Conservation (phyloP, 1,140 invertebrate genomes). For the Drosophila erecta region DNA sequence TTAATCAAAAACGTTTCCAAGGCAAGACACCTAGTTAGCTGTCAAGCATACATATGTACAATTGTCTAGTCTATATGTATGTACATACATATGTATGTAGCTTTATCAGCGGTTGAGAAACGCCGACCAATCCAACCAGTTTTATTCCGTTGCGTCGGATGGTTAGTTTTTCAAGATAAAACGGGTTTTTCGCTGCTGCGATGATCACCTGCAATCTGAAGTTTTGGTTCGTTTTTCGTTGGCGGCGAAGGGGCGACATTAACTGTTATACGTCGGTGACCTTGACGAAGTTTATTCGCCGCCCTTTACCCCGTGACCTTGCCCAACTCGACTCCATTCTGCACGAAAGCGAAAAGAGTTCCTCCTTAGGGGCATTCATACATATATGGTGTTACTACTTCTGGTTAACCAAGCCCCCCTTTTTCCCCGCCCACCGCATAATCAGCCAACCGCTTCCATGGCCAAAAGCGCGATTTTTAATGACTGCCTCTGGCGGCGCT, state of each 20-base stretch:
- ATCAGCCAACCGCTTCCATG: slow-evolving; percentile 33
- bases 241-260: neutral
- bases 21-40: slow-evolving; percentile 20
- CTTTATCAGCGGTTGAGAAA: slow-evolving; percentile 31
- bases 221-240: neutral
- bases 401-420: slow-evolving; percentile 1
- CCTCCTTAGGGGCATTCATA: neutral
- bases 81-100: no score
- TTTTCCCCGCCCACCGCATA: neutral
- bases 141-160: slow-evolving; percentile 35
- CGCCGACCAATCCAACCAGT: slow-evolving; percentile 19
- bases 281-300: slow-evolving; percentile 29
- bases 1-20: slow-evolving; percentile 37
- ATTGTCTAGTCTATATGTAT: slow-evolving; percentile 16
- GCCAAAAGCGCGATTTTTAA: slow-evolving; percentile 29
- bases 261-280: slow-evolving; percentile 43
- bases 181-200: slow-evolving; percentile 18
- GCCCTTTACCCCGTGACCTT: slow-evolving; percentile 36
- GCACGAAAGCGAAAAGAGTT: slow-evolving; percentile 7
- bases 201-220: slow-evolving; percentile 29
- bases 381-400: neutral
- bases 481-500: slow-evolving; percentile 16
- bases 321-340: slow-evolving; percentile 16
- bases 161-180: slow-evolving; percentile 33
- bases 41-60: neutral